Evolutionary conservation across 1,140 invertebrate species (phyloP).

Genomic region (Drosophila suzukii): DNA sequence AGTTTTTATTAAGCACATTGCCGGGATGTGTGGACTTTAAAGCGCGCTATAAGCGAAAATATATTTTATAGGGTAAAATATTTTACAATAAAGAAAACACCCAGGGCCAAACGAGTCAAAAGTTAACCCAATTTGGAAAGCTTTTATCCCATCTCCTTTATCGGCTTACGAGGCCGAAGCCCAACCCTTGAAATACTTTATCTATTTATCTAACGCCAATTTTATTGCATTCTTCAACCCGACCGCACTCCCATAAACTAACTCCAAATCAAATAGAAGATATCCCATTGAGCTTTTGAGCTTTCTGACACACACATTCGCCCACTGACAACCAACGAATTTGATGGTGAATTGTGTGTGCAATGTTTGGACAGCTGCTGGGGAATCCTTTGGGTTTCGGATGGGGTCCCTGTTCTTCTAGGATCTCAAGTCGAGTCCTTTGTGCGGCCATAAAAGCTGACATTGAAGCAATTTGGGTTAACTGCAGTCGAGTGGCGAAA

Average conservation of each 20-base stretch:
- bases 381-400: conserved; percentile 22
- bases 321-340: conserved; percentile 11
- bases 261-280: conserved; percentile 47
- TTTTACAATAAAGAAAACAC: conserved; percentile 16
- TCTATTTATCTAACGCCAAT: conserved; percentile 47
- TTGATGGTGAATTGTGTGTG: conserved; percentile 37
- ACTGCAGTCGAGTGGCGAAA: conserved; percentile 64
- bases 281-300: conserved; percentile 54
- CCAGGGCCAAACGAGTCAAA: background rate
- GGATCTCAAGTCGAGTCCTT: conserved; percentile 21
- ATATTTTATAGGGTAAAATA: conserved; percentile 30
- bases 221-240: conserved; percentile 49
- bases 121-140: conserved; percentile 47
- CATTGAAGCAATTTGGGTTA: conserved; percentile 69
- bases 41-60: conserved; percentile 22
- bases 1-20: conserved; percentile 42
- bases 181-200: conserved; percentile 31
- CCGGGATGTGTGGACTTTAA: conserved; percentile 34
- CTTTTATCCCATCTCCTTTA: conserved; percentile 32
- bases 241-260: conserved; percentile 11
- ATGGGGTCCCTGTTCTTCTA: conserved; percentile 19
- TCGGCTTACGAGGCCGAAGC: conserved; percentile 11
- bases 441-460: conserved; percentile 62
- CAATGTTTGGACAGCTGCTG: conserved; percentile 56
- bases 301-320: conserved; percentile 10